A percentile compares a stretch with the other conserved stretches of the same genome.
phyloP scores from a whole-genome alignment of 2,113 vertebrate species.

The Chrysemys picta region DNA sequence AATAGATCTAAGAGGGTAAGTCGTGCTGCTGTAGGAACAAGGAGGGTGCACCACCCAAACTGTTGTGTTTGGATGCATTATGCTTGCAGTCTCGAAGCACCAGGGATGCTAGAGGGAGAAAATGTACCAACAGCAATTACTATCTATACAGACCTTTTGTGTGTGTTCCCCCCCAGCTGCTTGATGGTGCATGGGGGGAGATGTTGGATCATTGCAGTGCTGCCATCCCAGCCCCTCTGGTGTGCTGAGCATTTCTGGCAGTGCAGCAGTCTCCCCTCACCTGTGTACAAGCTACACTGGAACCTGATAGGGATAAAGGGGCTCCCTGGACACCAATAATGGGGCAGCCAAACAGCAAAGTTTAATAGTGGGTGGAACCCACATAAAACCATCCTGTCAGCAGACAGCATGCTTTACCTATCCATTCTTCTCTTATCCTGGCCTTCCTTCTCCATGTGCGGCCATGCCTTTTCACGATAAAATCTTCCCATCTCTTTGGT shows the following conservation, averaged over 20 bases:
- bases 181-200: not conserved
- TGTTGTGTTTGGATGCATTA: not conserved
- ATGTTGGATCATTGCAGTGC: not conserved
- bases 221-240: not conserved
- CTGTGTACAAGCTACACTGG: not conserved
- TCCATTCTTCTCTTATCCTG: too few species aligned
- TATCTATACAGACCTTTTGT: not conserved
- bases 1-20: not conserved
- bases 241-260: not conserved
- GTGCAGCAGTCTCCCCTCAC: not conserved
- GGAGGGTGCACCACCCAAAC: not conserved
- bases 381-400: not conserved
- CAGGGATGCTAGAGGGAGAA: not conserved
- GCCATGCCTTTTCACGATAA: too few species aligned
- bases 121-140: not conserved
- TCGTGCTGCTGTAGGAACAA: not conserved
- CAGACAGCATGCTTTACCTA: not conserved
- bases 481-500: too few species aligned
- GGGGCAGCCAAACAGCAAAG: not conserved
- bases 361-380: not conserved
- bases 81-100: not conserved
- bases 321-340: not conserved
- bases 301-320: not conserved
- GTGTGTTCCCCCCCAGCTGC: not conserved
- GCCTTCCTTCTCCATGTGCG: too few species aligned